Conservation (phyloP, 2,797 vertebrate species). For the Gambelia wislizenii region DNA sequence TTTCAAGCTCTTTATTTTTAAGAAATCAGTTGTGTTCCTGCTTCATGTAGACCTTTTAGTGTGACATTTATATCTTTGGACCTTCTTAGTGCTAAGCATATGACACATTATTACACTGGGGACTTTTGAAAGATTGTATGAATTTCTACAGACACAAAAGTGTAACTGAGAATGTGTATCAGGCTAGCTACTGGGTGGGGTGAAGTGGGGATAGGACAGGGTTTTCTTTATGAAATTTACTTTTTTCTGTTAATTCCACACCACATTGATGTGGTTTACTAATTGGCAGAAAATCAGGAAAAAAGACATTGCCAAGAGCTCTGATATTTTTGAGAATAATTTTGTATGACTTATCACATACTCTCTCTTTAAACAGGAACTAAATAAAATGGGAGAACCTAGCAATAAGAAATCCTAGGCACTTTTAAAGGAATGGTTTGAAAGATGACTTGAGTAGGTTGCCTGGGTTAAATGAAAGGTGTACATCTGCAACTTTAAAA, state of each 20-base stretch:
- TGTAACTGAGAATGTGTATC: slow-evolving; percentile 76
- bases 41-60: slow-evolving; percentile 83
- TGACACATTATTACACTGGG: slow-evolving; percentile 83
- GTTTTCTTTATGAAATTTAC: slow-evolving; percentile 76
- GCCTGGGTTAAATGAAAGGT: slow-evolving; percentile 76
- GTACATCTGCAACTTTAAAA: slow-evolving; percentile 70
- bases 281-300: slow-evolving; percentile 82
- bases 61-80: slow-evolving; percentile 83
- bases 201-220: slow-evolving; percentile 12
- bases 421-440: slow-evolving; percentile 82
- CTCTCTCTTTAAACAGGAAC: slow-evolving; percentile 83
- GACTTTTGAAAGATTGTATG: slow-evolving; percentile 80
- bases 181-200: slow-evolving; percentile 67
- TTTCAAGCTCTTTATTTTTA: slow-evolving; percentile 85
- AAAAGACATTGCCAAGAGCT: slow-evolving; percentile 79
- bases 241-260: slow-evolving; percentile 78
- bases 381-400: slow-evolving; percentile 60
- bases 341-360: slow-evolving; percentile 81
- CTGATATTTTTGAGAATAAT: slow-evolving; percentile 81
- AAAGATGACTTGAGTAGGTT: slow-evolving; percentile 79
- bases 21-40: slow-evolving; percentile 82
- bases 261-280: slow-evolving; percentile 79
- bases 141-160: slow-evolving; percentile 74
- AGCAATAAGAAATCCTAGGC: slow-evolving; percentile 86
- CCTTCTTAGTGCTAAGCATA: slow-evolving; percentile 82